These are phyloP conservation scores for Characodon lateralis DNA, from an alignment of 2,797 vertebrate genomes.

Conservation along the genomic window DNA sequence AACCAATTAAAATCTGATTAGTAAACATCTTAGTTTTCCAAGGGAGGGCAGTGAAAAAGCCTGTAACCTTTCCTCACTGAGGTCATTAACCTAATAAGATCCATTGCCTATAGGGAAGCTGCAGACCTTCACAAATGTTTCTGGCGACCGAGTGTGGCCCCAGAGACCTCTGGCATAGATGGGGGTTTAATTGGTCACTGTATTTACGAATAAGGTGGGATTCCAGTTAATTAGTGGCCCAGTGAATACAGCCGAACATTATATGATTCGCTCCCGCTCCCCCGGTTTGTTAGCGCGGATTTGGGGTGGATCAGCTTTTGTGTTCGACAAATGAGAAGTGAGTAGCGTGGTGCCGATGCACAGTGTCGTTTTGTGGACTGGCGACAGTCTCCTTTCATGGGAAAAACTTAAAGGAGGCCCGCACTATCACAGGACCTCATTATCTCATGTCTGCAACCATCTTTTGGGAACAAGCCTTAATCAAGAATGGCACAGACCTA, in stretches of 20 bases:
- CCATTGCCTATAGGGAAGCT: constrained; percentile 86
- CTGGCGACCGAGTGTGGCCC: constrained; percentile 84
- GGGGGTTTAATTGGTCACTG: constrained; percentile 91
- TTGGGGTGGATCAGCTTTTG: constrained; percentile 94
- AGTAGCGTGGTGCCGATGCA: constrained; percentile 89
- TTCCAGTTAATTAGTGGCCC: constrained; percentile 97
- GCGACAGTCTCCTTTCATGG: constrained; percentile 89
- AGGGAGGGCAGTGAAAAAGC: constrained; percentile 76
- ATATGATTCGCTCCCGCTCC: constrained; percentile 86
- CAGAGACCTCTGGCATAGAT: constrained; percentile 89
- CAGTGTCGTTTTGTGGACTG: constrained; percentile 89
- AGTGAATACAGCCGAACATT: constrained; percentile 90
- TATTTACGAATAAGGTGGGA: constrained; percentile 87
- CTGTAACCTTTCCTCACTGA: constrained; percentile 72
- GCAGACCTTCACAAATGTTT: constrained; percentile 88
- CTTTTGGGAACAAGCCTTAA: constrained; percentile 83
- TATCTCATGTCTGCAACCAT: constrained; percentile 89
- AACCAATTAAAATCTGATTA: constrained; percentile 88
- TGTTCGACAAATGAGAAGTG: constrained; percentile 91
- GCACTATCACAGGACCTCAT: constrained; percentile 86
- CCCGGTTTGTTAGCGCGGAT: constrained; percentile 88
- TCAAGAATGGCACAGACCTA: constrained; percentile 82
- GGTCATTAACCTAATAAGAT: constrained; percentile 89
- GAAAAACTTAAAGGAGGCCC: constrained; percentile 86
- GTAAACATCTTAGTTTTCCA: constrained; percentile 80